A percentile compares a stretch with the other conserved stretches of the same genome.
phyloP scores from a whole-genome alignment of 2,888 invertebrate genomes.

The Apocheima hispidaria region DNA sequence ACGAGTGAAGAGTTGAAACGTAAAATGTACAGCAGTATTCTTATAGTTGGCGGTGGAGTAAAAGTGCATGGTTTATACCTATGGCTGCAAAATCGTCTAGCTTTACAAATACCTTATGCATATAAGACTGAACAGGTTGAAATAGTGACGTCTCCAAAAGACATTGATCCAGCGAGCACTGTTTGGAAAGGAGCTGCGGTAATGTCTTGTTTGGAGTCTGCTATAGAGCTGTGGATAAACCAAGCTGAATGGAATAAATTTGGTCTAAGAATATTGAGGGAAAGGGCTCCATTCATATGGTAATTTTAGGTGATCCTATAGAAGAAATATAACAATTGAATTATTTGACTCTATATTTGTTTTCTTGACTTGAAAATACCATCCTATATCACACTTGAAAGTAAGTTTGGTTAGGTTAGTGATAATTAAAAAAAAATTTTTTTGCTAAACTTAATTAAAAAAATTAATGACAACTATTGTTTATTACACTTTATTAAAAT shows the following conservation, averaged over 20 bases:
- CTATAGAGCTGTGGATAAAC: slow-evolving; percentile 96
- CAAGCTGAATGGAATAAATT: slow-evolving; percentile 94
- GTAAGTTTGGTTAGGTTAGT: too few species aligned
- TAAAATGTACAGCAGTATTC: slow-evolving; percentile 97
- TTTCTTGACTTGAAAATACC: too few species aligned
- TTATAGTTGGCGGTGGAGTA: slow-evolving; percentile 96
- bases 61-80: slow-evolving; percentile 93
- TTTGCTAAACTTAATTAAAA: too few species aligned
- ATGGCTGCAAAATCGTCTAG: slow-evolving; percentile 95
- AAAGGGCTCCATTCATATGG: slow-evolving; percentile 97
- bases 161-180: slow-evolving; percentile 95
- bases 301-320: slow-evolving; percentile 59
- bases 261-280: slow-evolving; percentile 94
- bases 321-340: slow-evolving; percentile 15
- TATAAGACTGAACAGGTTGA: slow-evolving; percentile 94
- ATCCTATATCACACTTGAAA: too few species aligned
- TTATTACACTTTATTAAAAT: slow-evolving; percentile 26
- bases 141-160: slow-evolving; percentile 95
- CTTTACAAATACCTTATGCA: slow-evolving; percentile 92
- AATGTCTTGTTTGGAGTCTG: slow-evolving; percentile 96
- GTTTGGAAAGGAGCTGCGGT: slow-evolving; percentile 98
- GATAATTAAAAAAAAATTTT: too few species aligned
- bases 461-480: too few species aligned
- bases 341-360: neutral
- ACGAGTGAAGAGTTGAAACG: slow-evolving; percentile 95